A percentile compares a stretch with the other conserved stretches of the same genome.
These are phyloP conservation scores for Diarsia mendica DNA, from an alignment of 2,888 invertebrate species.

Conservation along the genomic window DNA sequence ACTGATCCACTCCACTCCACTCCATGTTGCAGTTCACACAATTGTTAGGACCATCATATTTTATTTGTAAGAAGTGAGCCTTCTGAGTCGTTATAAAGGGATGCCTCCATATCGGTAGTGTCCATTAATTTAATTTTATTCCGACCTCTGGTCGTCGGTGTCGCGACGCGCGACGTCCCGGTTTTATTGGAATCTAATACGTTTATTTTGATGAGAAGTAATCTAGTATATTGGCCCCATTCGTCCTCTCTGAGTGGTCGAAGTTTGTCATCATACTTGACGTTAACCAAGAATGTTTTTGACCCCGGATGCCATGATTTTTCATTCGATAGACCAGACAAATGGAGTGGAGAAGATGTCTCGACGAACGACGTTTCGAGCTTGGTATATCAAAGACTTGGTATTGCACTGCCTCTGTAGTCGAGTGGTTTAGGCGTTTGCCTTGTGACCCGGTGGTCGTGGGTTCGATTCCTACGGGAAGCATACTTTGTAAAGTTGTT, in stretches of 20 bases:
- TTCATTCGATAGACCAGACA: constrained; percentile 5
- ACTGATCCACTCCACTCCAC: not conserved
- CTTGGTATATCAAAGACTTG: not conserved
- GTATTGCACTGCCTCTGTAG: too few relatives aligned
- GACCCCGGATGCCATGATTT: not conserved
- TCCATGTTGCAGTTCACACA: not conserved
- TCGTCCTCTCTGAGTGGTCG: constrained; percentile 11
- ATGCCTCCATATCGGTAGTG: constrained; percentile 34
- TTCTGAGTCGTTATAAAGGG: constrained; percentile 18
- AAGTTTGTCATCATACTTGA: constrained; percentile 9
- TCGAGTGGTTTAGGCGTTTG: too few relatives aligned
- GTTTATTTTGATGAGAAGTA: constrained; percentile 56
- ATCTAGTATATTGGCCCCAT: constrained; percentile 46
- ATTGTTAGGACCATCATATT: not conserved
- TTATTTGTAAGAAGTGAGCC: constrained; percentile 9
- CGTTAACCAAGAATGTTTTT: constrained; percentile 8
- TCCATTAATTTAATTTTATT: constrained; percentile 64
- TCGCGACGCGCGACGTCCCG: constrained; percentile 23
- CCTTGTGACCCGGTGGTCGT: too few relatives aligned
- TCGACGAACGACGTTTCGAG: not conserved
- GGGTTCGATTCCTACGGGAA: too few relatives aligned
- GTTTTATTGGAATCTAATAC: constrained; percentile 59
- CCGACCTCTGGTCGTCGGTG: constrained; percentile 44
- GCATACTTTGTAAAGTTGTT: too few relatives aligned
- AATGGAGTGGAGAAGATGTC: not conserved